Percentiles rank a stretch among this genome's conserved stretches.
Conservation (phyloP, 1,140 invertebrate species). For the Hetaerina americana region DNA sequence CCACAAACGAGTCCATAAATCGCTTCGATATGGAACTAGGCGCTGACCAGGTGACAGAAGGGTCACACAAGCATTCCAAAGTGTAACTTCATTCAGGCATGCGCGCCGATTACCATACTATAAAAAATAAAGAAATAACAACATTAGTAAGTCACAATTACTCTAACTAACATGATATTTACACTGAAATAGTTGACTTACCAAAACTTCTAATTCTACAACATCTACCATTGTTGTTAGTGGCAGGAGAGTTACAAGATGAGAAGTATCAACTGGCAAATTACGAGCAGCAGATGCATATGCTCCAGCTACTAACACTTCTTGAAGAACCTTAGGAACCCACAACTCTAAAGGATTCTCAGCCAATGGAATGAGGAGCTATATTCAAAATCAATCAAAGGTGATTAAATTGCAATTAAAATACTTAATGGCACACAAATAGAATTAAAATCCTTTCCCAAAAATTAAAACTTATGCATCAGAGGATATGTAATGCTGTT, state of each 20-base stretch:
- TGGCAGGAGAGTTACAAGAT: conserved; percentile 51
- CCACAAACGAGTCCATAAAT: conserved; percentile 72
- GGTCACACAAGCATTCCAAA: conserved; percentile 70
- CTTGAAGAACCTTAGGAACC: conserved; percentile 51
- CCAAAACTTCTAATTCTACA: conserved; percentile 35
- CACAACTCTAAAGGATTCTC: conserved; percentile 35
- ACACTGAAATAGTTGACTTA: conserved; percentile 18
- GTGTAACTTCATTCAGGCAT: conserved; percentile 45
- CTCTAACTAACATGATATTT: no score
- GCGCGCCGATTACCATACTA: conserved; percentile 30
- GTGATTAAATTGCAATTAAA: no score
- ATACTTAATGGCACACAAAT: no score
- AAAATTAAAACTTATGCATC: no score
- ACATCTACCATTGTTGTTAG: conserved; percentile 45
- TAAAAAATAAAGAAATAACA: conserved; percentile 10
- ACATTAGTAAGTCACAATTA: neutral
- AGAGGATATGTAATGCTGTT: no score
- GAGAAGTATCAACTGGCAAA: conserved; percentile 49
- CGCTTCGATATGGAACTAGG: conserved; percentile 58
- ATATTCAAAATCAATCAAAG: conserved; percentile 14
- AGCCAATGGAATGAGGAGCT: conserved; percentile 34
- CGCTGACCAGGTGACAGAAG: conserved; percentile 66
- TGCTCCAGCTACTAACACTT: conserved; percentile 58
- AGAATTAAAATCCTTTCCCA: no score
- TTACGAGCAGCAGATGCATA: conserved; percentile 56